Evolutionary conservation across 2,797 vertebrate genomes (phyloP).

Genomic region (Miopithecus talapoin): DNA sequence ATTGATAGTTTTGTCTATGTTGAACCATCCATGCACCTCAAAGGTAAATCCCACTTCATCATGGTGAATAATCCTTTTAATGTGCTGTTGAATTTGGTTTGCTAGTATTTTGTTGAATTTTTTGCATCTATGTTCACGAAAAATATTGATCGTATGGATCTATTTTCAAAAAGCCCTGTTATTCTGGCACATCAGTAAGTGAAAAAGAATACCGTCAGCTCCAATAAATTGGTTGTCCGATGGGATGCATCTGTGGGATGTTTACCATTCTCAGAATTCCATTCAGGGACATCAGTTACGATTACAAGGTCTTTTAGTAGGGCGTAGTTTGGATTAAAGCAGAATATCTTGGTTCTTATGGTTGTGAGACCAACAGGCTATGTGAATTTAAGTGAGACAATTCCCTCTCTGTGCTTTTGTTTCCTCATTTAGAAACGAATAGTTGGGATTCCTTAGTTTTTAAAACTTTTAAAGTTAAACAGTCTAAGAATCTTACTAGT

Average conservation of each 20-base stretch:
- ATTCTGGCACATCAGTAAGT: neutral
- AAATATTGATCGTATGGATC: neutral
- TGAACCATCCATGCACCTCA: neutral
- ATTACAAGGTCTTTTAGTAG: neutral
- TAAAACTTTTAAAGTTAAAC: neutral
- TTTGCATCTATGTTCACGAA: neutral
- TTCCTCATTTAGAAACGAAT: neutral
- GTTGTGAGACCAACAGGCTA: neutral
- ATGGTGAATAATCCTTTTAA: neutral
- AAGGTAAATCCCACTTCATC: neutral
- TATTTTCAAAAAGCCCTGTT: neutral
- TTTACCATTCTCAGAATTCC: neutral
- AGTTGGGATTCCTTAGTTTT: neutral
- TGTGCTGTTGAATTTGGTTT: neutral
- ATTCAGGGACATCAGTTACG: neutral
- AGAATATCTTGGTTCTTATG: neutral
- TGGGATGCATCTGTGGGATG: neutral
- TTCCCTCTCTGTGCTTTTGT: neutral
- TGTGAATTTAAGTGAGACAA: neutral
- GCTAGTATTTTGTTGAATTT: neutral
- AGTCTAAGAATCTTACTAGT: neutral
- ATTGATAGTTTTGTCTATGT: neutral
- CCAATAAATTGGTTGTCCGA: neutral
- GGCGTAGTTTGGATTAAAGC: neutral
- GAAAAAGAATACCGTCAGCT: neutral